Evolutionary conservation across 2,888 invertebrate species (phyloP).

Genomic region (Cepaea hortensis): DNA sequence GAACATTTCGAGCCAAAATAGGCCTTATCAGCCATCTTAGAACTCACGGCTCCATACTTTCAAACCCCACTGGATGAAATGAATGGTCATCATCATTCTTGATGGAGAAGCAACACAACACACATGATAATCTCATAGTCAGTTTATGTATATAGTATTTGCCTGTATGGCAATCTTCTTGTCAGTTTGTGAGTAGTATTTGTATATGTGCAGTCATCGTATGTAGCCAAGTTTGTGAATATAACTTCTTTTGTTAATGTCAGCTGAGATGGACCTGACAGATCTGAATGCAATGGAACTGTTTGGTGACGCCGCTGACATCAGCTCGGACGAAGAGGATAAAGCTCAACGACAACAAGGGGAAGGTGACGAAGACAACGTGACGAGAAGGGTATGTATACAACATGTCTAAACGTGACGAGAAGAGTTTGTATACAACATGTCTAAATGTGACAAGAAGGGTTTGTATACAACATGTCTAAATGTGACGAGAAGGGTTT

Average conservation of each 20-base stretch:
- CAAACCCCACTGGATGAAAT: no score
- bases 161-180: no score
- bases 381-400: slow-evolving; percentile 37
- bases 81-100: no score
- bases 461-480: slow-evolving; percentile 8
- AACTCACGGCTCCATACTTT: no score
- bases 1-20: no score
- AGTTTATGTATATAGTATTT: no score
- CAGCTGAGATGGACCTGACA: slow-evolving; percentile 79
- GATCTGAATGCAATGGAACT: slow-evolving; percentile 79
- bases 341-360: slow-evolving; percentile 25
- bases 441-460: slow-evolving; percentile 33
- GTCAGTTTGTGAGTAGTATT: no score
- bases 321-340: slow-evolving; percentile 88
- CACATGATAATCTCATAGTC: no score
- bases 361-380: slow-evolving; percentile 37
- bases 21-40: no score
- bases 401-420: neutral
- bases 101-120: no score
- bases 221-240: no score
- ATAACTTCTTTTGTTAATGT: slow-evolving; percentile 7
- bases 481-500: slow-evolving; percentile 42
- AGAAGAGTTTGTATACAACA: slow-evolving; percentile 30
- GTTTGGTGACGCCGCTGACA: slow-evolving; percentile 95
- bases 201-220: no score